Conservation (phyloP, 2,113 vertebrate species). For the Casuarius casuarius region DNA sequence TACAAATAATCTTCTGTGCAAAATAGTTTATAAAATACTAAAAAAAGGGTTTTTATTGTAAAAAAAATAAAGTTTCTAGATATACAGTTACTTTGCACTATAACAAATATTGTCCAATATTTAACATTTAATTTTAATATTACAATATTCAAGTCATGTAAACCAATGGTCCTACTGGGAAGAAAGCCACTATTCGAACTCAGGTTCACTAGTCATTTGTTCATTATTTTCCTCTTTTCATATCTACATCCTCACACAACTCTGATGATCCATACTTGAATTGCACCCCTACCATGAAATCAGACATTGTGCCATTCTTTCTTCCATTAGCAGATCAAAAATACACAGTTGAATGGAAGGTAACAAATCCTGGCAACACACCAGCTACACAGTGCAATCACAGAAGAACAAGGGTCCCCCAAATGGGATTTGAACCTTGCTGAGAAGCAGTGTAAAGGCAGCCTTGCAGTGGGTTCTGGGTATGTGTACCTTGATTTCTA, state of each 20-base stretch:
- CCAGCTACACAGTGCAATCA: background rate
- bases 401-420: background rate
- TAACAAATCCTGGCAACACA: background rate
- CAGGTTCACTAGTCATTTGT: background rate
- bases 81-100: conserved; percentile 42
- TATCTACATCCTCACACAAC: background rate
- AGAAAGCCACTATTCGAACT: conserved; percentile 43
- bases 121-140: background rate
- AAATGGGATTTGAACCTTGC: background rate
- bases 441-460: background rate
- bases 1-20: conserved; percentile 72
- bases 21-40: conserved; percentile 75
- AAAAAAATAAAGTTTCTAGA: conserved; percentile 73
- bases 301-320: background rate
- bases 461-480: background rate
- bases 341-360: background rate
- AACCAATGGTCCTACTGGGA: conserved; percentile 19
- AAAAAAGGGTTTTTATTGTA: conserved; percentile 36
- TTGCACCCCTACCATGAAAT: background rate
- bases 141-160: conserved; percentile 24
- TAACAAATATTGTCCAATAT: conserved; percentile 18
- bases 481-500: background rate
- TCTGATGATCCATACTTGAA: background rate
- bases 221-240: background rate
- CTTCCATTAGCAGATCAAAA: background rate